A percentile compares a stretch with the other conserved stretches of the same genome.
phyloP scores from a whole-genome alignment of 2,888 invertebrate species.

The Synergus japonicus region DNA sequence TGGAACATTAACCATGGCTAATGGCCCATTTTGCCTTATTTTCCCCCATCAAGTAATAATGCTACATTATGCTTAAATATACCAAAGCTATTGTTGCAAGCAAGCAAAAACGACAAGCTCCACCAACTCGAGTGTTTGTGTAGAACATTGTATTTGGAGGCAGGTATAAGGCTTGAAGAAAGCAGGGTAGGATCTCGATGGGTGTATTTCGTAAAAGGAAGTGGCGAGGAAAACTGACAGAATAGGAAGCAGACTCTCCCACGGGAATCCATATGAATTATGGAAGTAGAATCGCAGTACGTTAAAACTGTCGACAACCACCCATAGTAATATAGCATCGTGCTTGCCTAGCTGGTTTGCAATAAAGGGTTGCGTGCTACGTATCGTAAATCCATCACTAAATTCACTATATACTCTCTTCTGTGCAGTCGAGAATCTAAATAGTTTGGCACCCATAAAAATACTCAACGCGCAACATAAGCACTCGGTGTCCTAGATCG shows the following conservation, averaged over 20 bases:
- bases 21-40: neutral
- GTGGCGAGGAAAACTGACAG: neutral
- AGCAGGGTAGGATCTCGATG: neutral
- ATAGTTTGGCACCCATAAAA: conserved; percentile 43
- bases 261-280: conserved; percentile 41
- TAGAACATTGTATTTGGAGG: neutral
- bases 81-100: neutral
- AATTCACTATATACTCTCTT: conserved; percentile 32
- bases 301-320: conserved; percentile 44
- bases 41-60: neutral
- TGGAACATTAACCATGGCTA: neutral
- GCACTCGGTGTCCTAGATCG: conserved; percentile 30
- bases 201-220: conserved; percentile 12
- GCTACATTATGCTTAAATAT: neutral
- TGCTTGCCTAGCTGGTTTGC: conserved; percentile 4
- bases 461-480: conserved; percentile 37
- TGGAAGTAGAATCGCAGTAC: conserved; percentile 15
- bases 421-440: conserved; percentile 14
- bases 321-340: conserved; percentile 42
- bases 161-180: neutral
- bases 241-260: conserved; percentile 1
- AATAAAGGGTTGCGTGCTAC: conserved; percentile 44
- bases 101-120: neutral
- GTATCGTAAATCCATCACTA: conserved; percentile 47
- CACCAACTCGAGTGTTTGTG: neutral